These are phyloP conservation scores for Apis laboriosa DNA, from an alignment of 1,140 invertebrate genomes.

Conservation along the genomic window DNA sequence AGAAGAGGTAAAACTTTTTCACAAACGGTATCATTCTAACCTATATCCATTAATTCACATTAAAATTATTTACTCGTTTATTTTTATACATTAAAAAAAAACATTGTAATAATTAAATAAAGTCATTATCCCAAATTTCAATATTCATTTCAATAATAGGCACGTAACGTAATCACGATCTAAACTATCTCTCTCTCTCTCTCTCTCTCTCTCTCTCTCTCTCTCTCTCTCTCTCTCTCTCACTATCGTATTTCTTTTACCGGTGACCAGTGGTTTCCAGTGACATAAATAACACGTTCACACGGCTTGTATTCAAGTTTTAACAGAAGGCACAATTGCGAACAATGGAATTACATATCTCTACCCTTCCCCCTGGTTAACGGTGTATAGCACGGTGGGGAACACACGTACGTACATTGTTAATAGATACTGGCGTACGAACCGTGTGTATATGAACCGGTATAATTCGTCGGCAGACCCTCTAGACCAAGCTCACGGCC, in stretches of 20 bases:
- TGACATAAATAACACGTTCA: slow-evolving; percentile 49
- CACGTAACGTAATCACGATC: slow-evolving; percentile 43
- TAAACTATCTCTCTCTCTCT: background rate
- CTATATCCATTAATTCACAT: no score
- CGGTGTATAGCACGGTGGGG: slow-evolving; percentile 49
- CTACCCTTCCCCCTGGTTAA: slow-evolving; percentile 43
- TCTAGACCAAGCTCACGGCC: slow-evolving; percentile 21
- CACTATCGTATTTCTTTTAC: background rate
- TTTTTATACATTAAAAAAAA: no score
- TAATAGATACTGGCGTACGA: slow-evolving; percentile 53
- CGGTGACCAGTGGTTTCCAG: background rate
- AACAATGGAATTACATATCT: slow-evolving; percentile 68
- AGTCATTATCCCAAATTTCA: background rate
- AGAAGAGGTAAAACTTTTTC: no score
- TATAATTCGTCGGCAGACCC: slow-evolving; percentile 37
- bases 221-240: background rate
- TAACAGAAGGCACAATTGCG: slow-evolving; percentile 64
- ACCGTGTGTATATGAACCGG: slow-evolving; percentile 1
- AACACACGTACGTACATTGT: slow-evolving; percentile 64
- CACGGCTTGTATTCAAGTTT: slow-evolving; percentile 58
- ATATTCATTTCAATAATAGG: background rate
- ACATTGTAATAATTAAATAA: background rate
- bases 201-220: slow-evolving; percentile 8
- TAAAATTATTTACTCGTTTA: no score
- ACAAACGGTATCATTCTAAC: no score